Conservation (phyloP, 2,888 invertebrate genomes). For the Philonicus albiceps region DNA sequence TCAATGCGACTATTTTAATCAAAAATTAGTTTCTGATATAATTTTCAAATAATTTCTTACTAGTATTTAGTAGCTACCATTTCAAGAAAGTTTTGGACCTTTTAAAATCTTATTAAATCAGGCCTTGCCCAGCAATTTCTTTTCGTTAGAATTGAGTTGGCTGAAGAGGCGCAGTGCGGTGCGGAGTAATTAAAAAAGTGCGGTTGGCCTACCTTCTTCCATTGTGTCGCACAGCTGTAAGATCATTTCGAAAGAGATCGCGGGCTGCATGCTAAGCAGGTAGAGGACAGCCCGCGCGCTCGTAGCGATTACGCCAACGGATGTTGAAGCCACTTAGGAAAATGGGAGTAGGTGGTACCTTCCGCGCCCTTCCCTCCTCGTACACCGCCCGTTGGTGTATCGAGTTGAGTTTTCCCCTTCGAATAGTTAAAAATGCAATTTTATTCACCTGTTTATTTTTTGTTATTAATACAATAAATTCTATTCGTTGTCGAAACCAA, state of each 20-base stretch:
- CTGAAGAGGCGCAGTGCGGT: background rate
- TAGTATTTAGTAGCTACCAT: background rate
- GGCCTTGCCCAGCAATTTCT: background rate
- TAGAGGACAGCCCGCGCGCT: background rate
- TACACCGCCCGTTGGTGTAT: background rate
- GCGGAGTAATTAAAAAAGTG: slow-evolving; percentile 25
- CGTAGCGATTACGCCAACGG: slow-evolving; percentile 12
- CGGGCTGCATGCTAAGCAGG: slow-evolving; percentile 7
- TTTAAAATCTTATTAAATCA: background rate
- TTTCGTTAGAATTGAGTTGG: background rate
- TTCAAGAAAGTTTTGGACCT: background rate
- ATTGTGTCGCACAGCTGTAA: slow-evolving; percentile 13
- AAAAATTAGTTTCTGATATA: no score
- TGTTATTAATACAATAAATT: background rate
- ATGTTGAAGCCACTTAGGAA: slow-evolving; percentile 3
- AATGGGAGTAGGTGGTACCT: slow-evolving; percentile 10
- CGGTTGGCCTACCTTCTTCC: background rate
- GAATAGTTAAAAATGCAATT: background rate
- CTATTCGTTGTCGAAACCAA: background rate
- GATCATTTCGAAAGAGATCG: slow-evolving; percentile 21
- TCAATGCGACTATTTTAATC: no score
- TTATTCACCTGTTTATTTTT: background rate
- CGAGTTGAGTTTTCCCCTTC: background rate
- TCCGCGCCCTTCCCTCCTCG: background rate
- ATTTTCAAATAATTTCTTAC: no score